Base-by-base conservation (phyloP, 2,888 invertebrate genomes). In the Ligdia adustata region DNA sequence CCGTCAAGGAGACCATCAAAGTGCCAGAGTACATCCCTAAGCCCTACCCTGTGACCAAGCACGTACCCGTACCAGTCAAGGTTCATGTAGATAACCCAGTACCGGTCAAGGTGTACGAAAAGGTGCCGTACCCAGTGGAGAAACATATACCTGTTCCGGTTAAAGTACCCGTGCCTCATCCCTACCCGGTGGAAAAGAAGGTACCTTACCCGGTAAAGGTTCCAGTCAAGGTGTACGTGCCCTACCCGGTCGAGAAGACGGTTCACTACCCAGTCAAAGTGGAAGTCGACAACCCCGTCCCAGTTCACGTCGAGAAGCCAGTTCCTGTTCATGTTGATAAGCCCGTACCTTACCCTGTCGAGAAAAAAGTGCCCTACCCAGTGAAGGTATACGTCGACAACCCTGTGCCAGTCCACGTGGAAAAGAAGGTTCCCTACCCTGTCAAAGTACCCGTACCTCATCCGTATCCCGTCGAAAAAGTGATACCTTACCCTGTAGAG, bases 361-460 rank as follows among this genome's bases (percentile, higher is more conserved):
- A 94, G 64, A 94, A 94, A 77, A 86, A 90, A 35, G 93, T 94
- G 29, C 94, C 93, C 28, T 93, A 93, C 73, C 94, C 94, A 39
- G 94, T 95, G 1, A 93, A 94, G 75, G 92, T 94, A 29, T 91
- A 84, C 33, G 91, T 92, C 20, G 93, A 95, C 31, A 91, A 93
- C 67, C 95, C 93, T 27, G 91, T 95, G 3, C 94, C 94, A 4
- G 94, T 94, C 9, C 94, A 94, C 52, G 95, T 96, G 1, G 95
- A 95, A 53, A 95, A 95, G 72, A 95, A 94, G 24, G 94, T 95
- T 57, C 96, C 96, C 15, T 93, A 93, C 63, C 91, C 91, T 34
- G 95, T 96, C 3, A 95, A 95, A 72, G 94, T 95, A 14, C 94
- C 92, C 5, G 92, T 93, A 22, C 94, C 95, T 9, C 92, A 91